Evolutionary conservation across 2,888 invertebrate genomes (phyloP).

Genomic region (Yponomeuta evonymella): DNA sequence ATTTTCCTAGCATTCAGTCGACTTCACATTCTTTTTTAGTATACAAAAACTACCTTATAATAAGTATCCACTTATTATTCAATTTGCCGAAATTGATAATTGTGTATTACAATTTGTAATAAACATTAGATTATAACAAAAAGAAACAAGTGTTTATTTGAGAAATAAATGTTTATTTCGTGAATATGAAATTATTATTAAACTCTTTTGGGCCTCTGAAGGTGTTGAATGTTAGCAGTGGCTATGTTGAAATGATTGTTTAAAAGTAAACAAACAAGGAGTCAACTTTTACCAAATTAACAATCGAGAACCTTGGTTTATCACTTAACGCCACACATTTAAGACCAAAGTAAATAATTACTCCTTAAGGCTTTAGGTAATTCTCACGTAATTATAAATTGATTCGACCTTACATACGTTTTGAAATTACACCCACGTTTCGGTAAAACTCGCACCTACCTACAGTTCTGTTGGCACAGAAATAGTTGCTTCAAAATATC

Average conservation of each 20-base stretch:
- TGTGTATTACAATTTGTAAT: no score
- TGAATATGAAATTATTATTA: not conserved
- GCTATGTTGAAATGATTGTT: not conserved
- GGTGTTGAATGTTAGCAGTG: not conserved
- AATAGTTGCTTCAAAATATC: not conserved
- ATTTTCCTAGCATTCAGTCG: no score
- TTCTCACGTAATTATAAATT: conserved; percentile 39
- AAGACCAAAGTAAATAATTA: conserved; percentile 16
- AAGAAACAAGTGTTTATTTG: no score
- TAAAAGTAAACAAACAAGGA: not conserved
- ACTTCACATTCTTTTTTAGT: no score
- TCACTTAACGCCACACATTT: conserved; percentile 16
- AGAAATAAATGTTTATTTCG: no score
- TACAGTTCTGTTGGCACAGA: not conserved
- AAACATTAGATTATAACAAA: no score
- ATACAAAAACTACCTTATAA: no score
- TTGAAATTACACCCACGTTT: conserved; percentile 35
- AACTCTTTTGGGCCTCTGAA: not conserved
- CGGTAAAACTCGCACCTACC: not conserved
- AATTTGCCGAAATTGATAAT: no score
- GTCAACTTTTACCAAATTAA: conserved; percentile 11
- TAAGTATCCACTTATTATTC: no score
- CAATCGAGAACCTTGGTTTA: conserved; percentile 14
- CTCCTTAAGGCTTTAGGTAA: conserved; percentile 18
- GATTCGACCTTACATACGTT: conserved; percentile 32